These are phyloP conservation scores for Scolopax mira DNA, from an alignment of 2,113 vertebrate species.

Conservation along the genomic window DNA sequence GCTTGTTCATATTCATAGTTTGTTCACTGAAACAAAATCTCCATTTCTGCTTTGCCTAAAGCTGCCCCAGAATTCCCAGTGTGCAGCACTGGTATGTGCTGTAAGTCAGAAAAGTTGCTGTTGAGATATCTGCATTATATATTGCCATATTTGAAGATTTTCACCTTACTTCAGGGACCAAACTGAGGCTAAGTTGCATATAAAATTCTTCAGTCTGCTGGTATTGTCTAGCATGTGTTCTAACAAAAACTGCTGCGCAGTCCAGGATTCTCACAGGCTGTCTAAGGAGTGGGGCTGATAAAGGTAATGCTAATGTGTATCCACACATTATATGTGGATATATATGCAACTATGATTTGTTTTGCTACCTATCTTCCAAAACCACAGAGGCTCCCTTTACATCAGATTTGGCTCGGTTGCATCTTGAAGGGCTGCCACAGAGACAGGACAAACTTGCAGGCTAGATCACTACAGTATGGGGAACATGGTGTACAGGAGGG, in stretches of 20 bases:
- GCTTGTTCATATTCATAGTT: background rate
- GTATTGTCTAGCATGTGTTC: background rate
- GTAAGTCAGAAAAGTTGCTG: background rate
- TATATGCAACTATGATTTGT: background rate
- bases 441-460: background rate
- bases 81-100: background rate
- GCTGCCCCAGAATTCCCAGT: background rate
- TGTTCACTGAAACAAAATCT: background rate
- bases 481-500: background rate
- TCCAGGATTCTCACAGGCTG: background rate
- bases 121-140: background rate
- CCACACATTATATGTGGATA: too few species aligned
- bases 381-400: background rate
- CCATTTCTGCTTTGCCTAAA: background rate
- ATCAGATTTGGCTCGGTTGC: fast-evolving
- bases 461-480: background rate
- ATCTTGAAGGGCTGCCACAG: background rate
- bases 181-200: background rate
- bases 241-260: background rate
- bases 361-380: slow-evolving; percentile 5
- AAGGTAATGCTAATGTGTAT: background rate
- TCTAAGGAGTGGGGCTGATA: background rate
- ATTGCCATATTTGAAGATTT: background rate
- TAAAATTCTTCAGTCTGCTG: background rate
- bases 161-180: background rate